Evolutionary conservation across 2,888 invertebrate genomes (phyloP), one percentile per base, ranked within the genome.

Genomic region (Zaprionus obscuricornis): DNA sequence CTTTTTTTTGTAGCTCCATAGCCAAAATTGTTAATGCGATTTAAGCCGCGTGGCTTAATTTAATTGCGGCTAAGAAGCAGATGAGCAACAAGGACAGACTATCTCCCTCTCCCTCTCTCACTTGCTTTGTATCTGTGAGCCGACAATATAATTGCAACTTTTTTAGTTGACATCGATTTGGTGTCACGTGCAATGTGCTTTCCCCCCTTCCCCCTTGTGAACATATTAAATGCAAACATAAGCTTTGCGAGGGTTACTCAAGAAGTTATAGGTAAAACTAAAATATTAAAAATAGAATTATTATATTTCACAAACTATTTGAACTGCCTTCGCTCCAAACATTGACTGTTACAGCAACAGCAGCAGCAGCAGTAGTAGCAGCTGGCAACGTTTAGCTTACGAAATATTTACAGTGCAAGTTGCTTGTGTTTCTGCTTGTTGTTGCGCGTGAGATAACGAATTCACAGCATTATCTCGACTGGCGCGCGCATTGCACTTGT

Each of bases 401-500:
- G 52, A 64, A 59, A 70, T 66, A 74, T 71, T 71, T 71, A 62
- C 57, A 67, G 52, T 18, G 36, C 10, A 63, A 58, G 50, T 56
- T 65, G 62, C 37, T 43, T 51, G 31, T 5, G 17, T 27, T 22
- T 36, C 43, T 24, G 22, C 22, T 22, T 40, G 37, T 33, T 24
- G 40, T 43, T 36, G 34, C 47, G 6, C 13, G 8, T 46, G 51
- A 52, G 58, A 63, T 64, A 74, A 74, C 67, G 59, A 67, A 81
- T 63, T 65, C 49, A n/a, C n/a, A 65, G 72, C 57, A 81, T 79
- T 81, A 74, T 77, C 72, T 68, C 60, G 58, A 54, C 52, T 57
- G 77, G n/a, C n/a, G n/a, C n/a, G n/a, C n/a, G n/a, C n/a, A n/a
- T 63, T 77, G 82, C 72, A 71, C 65, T 72, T 79, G 79, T 81